phyloP scores from a whole-genome alignment of 92 coral and sea anemone species.

The Siderastrea radians region DNA sequence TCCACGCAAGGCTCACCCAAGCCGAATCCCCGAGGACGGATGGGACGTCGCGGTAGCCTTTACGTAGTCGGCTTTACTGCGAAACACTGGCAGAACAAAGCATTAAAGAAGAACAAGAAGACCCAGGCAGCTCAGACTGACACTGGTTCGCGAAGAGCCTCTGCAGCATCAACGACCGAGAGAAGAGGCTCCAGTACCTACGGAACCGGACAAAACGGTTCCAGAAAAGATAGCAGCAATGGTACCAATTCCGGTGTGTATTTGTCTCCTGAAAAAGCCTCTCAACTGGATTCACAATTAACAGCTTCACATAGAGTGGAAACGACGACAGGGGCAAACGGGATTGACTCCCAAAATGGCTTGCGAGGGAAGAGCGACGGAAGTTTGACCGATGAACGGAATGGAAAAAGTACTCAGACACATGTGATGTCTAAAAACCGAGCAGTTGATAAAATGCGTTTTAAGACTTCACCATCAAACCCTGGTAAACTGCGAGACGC shows the following conservation, averaged over 20 bases:
- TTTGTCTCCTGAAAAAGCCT: constrained; percentile 9
- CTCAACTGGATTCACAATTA: constrained; percentile 10
- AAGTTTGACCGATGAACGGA: background rate
- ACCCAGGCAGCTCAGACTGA: constrained; percentile 56
- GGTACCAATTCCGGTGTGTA: background rate
- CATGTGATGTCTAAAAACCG: background rate
- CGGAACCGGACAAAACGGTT: background rate
- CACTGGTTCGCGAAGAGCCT: constrained; percentile 26
- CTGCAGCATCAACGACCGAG: constrained; percentile 6
- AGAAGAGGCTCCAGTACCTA: constrained; percentile 20
- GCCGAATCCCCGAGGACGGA: constrained; percentile 77
- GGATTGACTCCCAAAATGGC: background rate
- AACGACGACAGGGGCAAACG: background rate
- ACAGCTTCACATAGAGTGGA: constrained; percentile 1
- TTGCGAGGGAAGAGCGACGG: background rate
- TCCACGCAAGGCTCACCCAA: constrained; percentile 78
- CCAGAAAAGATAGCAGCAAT: constrained; percentile 1
- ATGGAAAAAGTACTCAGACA: background rate
- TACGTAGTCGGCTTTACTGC: constrained; percentile 97
- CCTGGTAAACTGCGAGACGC: constrained; percentile 36
- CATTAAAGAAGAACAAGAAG: constrained; percentile 78
- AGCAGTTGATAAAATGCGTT: constrained; percentile 6
- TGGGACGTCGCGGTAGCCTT: constrained; percentile 97
- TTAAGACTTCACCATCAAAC: constrained; percentile 1
- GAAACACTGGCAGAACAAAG: constrained; percentile 97